Conservation (phyloP, 92 coral and sea anemone species). For the Blastomussa wellsi region DNA sequence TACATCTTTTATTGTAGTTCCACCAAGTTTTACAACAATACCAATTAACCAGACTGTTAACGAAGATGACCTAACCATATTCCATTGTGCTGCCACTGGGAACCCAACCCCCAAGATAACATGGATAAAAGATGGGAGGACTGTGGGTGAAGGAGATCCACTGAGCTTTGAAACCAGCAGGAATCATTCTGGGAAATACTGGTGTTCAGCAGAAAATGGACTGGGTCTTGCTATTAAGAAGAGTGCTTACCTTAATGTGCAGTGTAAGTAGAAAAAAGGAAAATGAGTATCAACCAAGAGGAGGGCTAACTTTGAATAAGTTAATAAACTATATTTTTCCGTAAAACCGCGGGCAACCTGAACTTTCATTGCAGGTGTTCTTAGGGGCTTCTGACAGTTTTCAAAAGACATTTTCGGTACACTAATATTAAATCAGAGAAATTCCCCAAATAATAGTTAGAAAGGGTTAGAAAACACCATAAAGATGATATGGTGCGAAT, state of each 20-base stretch:
- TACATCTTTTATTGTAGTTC: neutral
- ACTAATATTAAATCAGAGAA: too few species aligned
- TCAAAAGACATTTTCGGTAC: too few species aligned
- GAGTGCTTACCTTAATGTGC: neutral
- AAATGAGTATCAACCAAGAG: neutral
- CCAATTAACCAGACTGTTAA: conserved; percentile 13
- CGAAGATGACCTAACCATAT: neutral
- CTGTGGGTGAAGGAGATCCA: conserved; percentile 4
- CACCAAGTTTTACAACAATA: neutral
- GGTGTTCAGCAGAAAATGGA: conserved; percentile 35
- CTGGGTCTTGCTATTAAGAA: neutral
- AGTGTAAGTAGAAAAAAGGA: neutral
- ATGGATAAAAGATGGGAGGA: conserved; percentile 4
- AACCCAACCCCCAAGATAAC: conserved; percentile 25
- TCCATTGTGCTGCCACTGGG: conserved; percentile 23
- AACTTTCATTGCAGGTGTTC: too few species aligned
- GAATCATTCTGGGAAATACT: conserved; percentile 28
- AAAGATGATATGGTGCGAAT: too few species aligned
- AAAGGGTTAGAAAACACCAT: too few species aligned
- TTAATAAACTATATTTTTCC: neutral
- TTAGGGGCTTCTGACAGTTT: too few species aligned
- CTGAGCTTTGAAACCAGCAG: neutral
- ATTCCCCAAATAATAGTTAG: too few species aligned
- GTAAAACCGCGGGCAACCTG: too few species aligned
- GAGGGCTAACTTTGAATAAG: too few species aligned